Conservation (phyloP, 2,888 invertebrate species). For the Platerodrilus igneus region DNA sequence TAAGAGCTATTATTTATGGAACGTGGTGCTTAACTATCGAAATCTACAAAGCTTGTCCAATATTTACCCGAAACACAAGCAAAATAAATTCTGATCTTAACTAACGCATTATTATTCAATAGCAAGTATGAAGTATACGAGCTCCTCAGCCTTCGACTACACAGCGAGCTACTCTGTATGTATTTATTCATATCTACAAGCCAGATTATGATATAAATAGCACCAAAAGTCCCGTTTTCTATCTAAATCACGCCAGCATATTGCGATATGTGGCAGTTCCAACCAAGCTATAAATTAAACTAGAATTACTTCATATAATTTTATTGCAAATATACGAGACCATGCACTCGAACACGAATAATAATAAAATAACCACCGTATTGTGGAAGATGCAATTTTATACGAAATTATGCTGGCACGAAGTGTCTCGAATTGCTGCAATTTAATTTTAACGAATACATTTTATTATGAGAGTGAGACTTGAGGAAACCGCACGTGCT, state of each 20-base stretch:
- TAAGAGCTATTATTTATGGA: no score
- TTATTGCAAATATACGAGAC: constrained; percentile 36
- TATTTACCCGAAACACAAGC: no score
- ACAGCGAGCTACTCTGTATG: constrained; percentile 31
- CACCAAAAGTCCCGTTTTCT: constrained; percentile 45
- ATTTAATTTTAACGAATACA: constrained; percentile 3
- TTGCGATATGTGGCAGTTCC: constrained; percentile 41
- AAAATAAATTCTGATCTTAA: no score
- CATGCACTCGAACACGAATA: constrained; percentile 23
- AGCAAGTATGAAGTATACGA: no score
- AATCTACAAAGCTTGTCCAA: no score
- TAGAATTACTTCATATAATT: constrained; percentile 42
- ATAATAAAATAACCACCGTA: constrained; percentile 19
- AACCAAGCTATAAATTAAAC: constrained; percentile 42
- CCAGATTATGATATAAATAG: constrained; percentile 47
- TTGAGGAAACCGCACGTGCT: neutral
- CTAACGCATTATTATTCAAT: no score
- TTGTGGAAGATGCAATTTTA: constrained; percentile 16
- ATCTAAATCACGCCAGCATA: constrained; percentile 46
- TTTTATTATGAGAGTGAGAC: constrained; percentile 5
- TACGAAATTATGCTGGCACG: constrained; percentile 7
- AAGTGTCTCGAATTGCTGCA: constrained; percentile 3
- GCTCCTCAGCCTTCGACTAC: constrained; percentile 13
- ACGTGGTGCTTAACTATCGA: no score
- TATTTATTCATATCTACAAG: constrained; percentile 46